phyloP scores from a whole-genome alignment of 1,140 invertebrate species.

The Drosophila nikananu region DNA sequence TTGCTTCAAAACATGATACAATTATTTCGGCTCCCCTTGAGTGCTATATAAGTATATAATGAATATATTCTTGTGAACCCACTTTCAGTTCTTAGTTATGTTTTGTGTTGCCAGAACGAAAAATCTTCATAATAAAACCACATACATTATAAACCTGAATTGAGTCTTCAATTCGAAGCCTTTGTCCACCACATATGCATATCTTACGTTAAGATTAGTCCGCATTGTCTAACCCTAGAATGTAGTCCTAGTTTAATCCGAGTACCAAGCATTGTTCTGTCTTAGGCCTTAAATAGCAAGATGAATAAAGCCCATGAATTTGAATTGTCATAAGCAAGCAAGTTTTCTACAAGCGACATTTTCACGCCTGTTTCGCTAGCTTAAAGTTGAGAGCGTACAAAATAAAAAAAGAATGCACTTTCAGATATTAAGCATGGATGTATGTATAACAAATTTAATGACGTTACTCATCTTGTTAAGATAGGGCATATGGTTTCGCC shows the following conservation, averaged over 20 bases:
- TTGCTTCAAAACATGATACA: constrained; percentile 6
- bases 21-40: constrained; percentile 19
- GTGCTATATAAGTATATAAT: constrained; percentile 33
- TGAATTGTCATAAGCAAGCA: no score
- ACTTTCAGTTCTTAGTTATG: constrained; percentile 11
- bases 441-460: no score
- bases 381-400: neutral
- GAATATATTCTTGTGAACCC: constrained; percentile 16
- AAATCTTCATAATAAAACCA: constrained; percentile 30
- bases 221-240: constrained; percentile 43
- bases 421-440: neutral
- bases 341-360: no score
- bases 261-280: constrained; percentile 27
- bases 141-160: constrained; percentile 13
- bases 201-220: constrained; percentile 58
- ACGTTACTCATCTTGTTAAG: neutral
- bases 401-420: neutral
- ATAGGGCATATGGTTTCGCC: constrained; percentile 2
- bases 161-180: constrained; percentile 24
- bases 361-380: no score
- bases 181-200: constrained; percentile 42
- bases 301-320: neutral
- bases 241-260: constrained; percentile 44
- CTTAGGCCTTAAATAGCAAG: neutral
- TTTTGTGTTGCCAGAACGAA: constrained; percentile 38